These are phyloP conservation scores for Danio kyathit DNA, from an alignment of 2,797 vertebrate genomes.

Conservation along the genomic window DNA sequence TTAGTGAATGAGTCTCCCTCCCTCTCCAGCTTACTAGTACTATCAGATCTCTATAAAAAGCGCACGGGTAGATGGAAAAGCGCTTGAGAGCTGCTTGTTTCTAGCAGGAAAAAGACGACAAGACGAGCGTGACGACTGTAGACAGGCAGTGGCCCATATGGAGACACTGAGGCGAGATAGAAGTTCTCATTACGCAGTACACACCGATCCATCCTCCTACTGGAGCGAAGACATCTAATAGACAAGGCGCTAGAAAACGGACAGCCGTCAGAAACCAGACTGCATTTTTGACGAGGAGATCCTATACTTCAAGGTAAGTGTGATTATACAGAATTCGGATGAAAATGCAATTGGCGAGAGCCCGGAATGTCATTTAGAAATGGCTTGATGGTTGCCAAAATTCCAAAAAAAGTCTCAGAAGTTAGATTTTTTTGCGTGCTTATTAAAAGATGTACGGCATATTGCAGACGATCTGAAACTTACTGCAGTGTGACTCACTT, in stretches of 20 bases:
- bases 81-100: conserved; percentile 74
- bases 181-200: conserved; percentile 25
- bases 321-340: conserved; percentile 18
- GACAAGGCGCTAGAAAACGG: conserved; percentile 19
- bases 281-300: conserved; percentile 17
- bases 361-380: neutral
- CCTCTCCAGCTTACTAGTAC: conserved; percentile 75
- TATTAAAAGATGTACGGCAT: conserved; percentile 56
- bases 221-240: conserved; percentile 13
- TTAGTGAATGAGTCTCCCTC: conserved; percentile 82
- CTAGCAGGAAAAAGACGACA: conserved; percentile 47
- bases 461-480: conserved; percentile 71
- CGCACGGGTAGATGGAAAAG: conserved; percentile 78
- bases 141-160: conserved; percentile 31
- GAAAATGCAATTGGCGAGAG: neutral
- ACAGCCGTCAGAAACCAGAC: conserved; percentile 11
- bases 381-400: neutral
- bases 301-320: conserved; percentile 40
- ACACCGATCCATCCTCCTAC: neutral
- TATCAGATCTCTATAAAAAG: conserved; percentile 87
- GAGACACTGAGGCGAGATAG: conserved; percentile 33
- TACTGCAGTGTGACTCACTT: conserved; percentile 86
- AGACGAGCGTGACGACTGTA: conserved; percentile 9
- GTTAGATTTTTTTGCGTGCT: conserved; percentile 39
- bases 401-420: neutral